Conservation (phyloP, 2,113 vertebrate genomes). For the Thunnus thynnus region DNA sequence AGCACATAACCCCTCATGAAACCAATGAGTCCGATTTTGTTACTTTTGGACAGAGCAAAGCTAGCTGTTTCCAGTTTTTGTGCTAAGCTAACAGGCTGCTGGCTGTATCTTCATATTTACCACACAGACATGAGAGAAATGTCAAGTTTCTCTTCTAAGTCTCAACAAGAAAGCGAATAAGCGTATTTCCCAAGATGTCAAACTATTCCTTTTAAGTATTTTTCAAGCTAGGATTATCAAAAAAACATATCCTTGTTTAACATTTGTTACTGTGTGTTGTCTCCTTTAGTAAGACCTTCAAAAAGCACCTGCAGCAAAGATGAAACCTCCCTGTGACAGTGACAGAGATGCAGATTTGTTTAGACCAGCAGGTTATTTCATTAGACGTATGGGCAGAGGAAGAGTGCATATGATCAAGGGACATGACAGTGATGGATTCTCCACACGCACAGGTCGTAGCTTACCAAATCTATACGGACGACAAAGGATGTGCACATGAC, state of each 20-base stretch:
- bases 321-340: conserved; percentile 62
- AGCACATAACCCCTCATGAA: no score
- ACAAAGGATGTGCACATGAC: conserved; percentile 62
- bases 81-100: neutral
- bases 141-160: neutral
- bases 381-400: conserved; percentile 64
- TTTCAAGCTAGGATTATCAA: neutral
- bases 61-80: neutral
- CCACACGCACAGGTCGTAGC: conserved; percentile 29
- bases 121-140: neutral
- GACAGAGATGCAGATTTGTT: conserved; percentile 76
- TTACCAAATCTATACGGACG: conserved; percentile 35
- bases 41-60: no score
- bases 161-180: neutral
- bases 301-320: conserved; percentile 23
- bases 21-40: no score
- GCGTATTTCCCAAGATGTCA: neutral
- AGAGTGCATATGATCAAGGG: conserved; percentile 63
- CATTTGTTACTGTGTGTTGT: neutral
- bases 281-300: conserved; percentile 57
- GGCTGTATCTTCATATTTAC: neutral
- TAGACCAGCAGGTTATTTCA: conserved; percentile 77
- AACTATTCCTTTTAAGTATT: neutral
- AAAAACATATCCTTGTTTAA: neutral
- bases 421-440: conserved; percentile 77